phyloP scores from a whole-genome alignment of 2,113 vertebrate genomes.

The Lynx canadensis region DNA sequence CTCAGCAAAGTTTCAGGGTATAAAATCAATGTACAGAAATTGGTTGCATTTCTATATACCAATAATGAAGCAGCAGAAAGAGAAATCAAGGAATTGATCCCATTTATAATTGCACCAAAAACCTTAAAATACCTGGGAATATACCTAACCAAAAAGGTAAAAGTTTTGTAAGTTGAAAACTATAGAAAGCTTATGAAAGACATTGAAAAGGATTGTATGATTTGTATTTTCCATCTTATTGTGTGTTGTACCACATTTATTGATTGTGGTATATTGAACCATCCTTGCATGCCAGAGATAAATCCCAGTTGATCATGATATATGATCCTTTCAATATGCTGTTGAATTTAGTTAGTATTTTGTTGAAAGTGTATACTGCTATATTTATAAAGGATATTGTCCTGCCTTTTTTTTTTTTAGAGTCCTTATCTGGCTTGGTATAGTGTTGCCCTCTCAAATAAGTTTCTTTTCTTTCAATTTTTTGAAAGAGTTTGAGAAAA shows the following conservation, averaged over 20 bases:
- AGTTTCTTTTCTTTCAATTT: neutral
- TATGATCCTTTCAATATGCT: neutral
- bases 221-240: neutral
- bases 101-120: no score
- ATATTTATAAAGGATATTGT: neutral
- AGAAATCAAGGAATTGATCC: no score
- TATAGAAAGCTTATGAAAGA: no score
- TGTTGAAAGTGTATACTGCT: neutral
- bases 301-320: neutral
- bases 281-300: neutral
- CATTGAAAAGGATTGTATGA: neutral
- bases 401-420: neutral
- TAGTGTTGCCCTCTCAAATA: neutral
- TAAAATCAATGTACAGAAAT: no score
- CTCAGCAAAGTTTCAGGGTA: no score
- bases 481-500: neutral
- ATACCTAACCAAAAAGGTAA: no score
- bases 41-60: no score
- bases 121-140: no score
- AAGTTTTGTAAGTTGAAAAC: no score
- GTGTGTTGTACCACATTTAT: neutral
- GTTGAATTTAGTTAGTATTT: neutral
- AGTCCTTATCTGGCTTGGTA: neutral
- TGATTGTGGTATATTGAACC: neutral
- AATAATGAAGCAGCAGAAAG: no score